These are phyloP conservation scores for Steinernema carpocapsae DNA, from an alignment of 2,888 invertebrate genomes.

Conservation along the genomic window DNA sequence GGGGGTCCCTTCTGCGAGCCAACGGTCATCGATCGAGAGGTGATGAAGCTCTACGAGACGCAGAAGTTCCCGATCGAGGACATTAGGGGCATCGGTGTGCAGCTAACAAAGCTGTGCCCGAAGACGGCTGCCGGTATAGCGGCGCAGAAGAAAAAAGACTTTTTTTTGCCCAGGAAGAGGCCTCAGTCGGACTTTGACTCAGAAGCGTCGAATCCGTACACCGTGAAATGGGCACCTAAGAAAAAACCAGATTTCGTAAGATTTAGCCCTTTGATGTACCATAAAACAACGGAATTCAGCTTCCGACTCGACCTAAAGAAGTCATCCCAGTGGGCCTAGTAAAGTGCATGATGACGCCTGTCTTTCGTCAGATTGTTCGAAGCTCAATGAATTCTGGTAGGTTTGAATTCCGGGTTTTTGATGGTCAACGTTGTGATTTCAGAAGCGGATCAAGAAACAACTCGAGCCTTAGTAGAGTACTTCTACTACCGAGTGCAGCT, in stretches of 20 bases:
- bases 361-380: not conserved
- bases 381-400: not conserved
- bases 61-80: conserved; percentile 42
- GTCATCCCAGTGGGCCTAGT: not conserved
- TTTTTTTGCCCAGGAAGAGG: not conserved
- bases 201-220: too few relatives aligned
- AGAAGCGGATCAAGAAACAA: not conserved
- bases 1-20: conserved; percentile 28
- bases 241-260: not conserved
- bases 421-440: not conserved
- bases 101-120: conserved; percentile 3
- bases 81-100: conserved; percentile 42
- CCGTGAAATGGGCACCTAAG: too few relatives aligned
- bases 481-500: conserved; percentile 11
- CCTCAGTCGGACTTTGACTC: not conserved
- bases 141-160: conserved; percentile 6
- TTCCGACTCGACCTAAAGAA: not conserved
- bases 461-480: not conserved
- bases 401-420: too few relatives aligned
- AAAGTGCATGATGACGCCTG: not conserved
- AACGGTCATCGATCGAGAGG: conserved; percentile 35
- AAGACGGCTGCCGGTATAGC: not conserved
- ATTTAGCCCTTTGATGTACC: not conserved
- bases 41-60: conserved; percentile 31
- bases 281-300: not conserved